phyloP scores from a whole-genome alignment of 2,888 invertebrate genomes.

The Tetrapedia diversipes region DNA sequence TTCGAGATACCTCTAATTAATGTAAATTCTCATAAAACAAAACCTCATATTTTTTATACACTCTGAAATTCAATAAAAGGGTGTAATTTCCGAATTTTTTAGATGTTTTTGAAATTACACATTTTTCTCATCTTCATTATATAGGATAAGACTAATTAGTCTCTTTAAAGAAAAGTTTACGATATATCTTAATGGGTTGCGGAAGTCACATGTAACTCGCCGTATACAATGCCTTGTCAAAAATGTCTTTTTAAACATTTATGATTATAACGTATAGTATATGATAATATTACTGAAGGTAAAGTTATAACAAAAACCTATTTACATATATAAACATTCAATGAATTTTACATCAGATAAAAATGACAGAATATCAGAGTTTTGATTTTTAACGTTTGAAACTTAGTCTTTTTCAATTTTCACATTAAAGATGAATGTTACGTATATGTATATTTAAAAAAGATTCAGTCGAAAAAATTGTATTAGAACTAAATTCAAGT shows the following conservation, averaged over 20 bases:
- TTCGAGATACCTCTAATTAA: no score
- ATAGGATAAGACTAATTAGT: constrained; percentile 5
- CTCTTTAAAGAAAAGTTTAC: not conserved
- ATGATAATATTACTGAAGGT: not conserved
- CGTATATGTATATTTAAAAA: no score
- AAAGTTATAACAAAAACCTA: not conserved
- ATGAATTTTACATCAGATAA: no score
- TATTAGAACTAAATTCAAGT: no score
- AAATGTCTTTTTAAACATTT: constrained; percentile 8
- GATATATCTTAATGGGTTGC: constrained; percentile 6
- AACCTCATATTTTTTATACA: no score
- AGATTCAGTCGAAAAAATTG: no score
- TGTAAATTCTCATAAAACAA: no score
- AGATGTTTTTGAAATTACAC: not conserved
- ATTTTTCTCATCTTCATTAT: constrained; percentile 1
- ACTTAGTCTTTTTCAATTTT: no score
- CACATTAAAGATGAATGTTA: no score
- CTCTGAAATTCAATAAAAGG: no score
- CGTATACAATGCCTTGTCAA: not conserved
- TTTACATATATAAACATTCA: not conserved
- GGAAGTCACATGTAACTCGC: not conserved
- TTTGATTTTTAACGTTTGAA: no score
- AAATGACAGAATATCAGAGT: no score
- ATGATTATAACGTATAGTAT: not conserved
- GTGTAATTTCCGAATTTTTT: not conserved